Conservation (phyloP, 1,140 invertebrate species). For the Chelonus insularis region DNA sequence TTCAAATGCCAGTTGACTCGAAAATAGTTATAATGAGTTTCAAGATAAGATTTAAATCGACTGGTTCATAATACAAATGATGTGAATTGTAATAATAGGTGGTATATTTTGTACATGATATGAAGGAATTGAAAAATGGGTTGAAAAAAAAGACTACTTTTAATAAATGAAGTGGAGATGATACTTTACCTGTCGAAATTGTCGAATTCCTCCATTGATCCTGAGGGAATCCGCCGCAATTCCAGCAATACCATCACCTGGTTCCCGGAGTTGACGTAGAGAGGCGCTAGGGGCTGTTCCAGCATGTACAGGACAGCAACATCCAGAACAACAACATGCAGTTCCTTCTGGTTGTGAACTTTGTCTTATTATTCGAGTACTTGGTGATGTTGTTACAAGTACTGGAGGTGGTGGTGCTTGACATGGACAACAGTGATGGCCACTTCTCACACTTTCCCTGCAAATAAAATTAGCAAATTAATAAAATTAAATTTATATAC, state of each 20-base stretch:
- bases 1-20: too few species aligned
- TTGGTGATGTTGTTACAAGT: constrained; percentile 70
- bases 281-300: constrained; percentile 71
- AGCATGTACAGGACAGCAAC: constrained; percentile 59
- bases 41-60: too few species aligned
- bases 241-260: constrained; percentile 86
- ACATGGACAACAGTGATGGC: constrained; percentile 64
- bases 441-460: constrained; percentile 58
- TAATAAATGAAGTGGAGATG: too few species aligned
- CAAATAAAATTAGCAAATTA: constrained; percentile 27
- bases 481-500: neutral
- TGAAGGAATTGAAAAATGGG: too few species aligned
- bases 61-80: too few species aligned
- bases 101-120: too few species aligned
- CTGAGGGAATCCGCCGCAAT: constrained; percentile 96
- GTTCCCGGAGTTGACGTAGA: constrained; percentile 79
- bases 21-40: too few species aligned
- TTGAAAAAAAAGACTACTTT: neutral
- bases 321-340: constrained; percentile 67
- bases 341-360: constrained; percentile 88
- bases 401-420: constrained; percentile 68
- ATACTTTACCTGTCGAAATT: constrained; percentile 86
- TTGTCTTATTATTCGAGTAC: constrained; percentile 80
- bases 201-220: constrained; percentile 94
- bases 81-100: too few species aligned